Evolutionary conservation across 2,797 vertebrate species (phyloP).

Genomic region (Alexandromys oeconomus): DNA sequence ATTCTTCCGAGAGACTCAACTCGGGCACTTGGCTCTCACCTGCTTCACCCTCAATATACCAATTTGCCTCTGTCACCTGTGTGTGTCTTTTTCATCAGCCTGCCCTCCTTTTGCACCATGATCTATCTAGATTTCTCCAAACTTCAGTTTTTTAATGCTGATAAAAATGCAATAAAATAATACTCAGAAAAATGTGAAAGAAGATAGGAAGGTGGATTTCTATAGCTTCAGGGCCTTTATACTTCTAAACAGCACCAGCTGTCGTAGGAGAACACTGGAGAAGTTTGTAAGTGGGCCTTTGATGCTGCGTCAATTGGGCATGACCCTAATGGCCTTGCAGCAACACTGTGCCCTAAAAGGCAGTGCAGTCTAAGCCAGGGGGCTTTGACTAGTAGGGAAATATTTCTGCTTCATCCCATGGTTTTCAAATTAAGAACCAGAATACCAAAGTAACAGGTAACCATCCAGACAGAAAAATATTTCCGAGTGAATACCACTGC

Average conservation of each 20-base stretch:
- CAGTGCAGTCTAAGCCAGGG: background rate
- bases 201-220: background rate
- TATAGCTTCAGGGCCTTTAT: background rate
- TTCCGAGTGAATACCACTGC: slow-evolving; percentile 4
- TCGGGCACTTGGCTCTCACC: background rate
- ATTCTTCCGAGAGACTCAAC: background rate
- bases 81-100: background rate
- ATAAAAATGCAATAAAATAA: slow-evolving; percentile 36
- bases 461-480: slow-evolving; percentile 49
- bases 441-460: slow-evolving; percentile 62
- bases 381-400: slow-evolving; percentile 23
- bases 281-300: background rate
- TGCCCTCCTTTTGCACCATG: background rate
- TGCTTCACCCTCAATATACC: no score
- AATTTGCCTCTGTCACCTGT: background rate
- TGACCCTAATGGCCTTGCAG: background rate
- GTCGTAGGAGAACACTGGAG: background rate
- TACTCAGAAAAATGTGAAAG: slow-evolving; percentile 18
- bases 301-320: background rate
- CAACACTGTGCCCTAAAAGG: background rate
- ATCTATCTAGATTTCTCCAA: background rate
- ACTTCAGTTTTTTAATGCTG: background rate
- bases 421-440: slow-evolving; percentile 51
- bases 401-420: background rate
- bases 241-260: background rate